These are phyloP conservation scores for Anneissia japonica DNA, from an alignment of 35 echinoderm and acorn worm species.

Conservation along the genomic window DNA sequence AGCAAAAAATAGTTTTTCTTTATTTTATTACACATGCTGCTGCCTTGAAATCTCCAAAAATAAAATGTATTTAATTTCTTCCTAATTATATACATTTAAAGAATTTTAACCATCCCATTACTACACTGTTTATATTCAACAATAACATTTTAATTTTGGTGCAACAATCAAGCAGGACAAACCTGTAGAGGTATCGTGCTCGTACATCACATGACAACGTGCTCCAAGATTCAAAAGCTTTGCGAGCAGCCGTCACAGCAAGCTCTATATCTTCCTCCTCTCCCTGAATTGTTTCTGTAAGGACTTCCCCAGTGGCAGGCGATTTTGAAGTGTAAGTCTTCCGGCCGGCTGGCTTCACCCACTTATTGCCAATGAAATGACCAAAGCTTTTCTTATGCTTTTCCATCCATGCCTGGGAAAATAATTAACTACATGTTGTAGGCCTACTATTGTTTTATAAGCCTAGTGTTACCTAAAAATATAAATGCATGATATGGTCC, in stretches of 20 bases:
- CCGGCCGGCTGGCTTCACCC: slow-evolving; percentile 77
- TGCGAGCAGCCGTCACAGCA: slow-evolving; percentile 69
- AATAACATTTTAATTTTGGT: too few species aligned
- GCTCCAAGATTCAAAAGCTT: slow-evolving; percentile 91
- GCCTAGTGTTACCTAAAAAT: not conserved
- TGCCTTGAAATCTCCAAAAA: too few species aligned
- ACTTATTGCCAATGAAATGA: slow-evolving; percentile 98
- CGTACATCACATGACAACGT: slow-evolving; percentile 87
- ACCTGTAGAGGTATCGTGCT: slow-evolving; percentile 96
- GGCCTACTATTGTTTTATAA: too few species aligned
- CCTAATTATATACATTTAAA: too few species aligned
- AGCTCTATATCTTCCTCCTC: slow-evolving; percentile 92
- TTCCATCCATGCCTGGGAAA: slow-evolving; percentile 83
- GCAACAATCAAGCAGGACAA: too few species aligned
- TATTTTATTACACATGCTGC: too few species aligned
- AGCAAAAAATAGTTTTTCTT: too few species aligned
- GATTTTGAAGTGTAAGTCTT: slow-evolving; percentile 70
- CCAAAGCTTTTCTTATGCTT: slow-evolving; percentile 83
- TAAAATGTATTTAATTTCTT: too few species aligned
- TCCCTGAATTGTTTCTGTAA: slow-evolving; percentile 84
- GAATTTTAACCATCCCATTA: too few species aligned
- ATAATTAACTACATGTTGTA: too few species aligned
- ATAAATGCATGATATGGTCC: not conserved
- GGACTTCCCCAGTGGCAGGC: slow-evolving; percentile 65
- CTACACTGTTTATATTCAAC: too few species aligned